Evolutionary conservation across 1,140 invertebrate species (phyloP), one percentile per base, ranked within the genome.

Genomic region (Neuroterus valhalla): DNA sequence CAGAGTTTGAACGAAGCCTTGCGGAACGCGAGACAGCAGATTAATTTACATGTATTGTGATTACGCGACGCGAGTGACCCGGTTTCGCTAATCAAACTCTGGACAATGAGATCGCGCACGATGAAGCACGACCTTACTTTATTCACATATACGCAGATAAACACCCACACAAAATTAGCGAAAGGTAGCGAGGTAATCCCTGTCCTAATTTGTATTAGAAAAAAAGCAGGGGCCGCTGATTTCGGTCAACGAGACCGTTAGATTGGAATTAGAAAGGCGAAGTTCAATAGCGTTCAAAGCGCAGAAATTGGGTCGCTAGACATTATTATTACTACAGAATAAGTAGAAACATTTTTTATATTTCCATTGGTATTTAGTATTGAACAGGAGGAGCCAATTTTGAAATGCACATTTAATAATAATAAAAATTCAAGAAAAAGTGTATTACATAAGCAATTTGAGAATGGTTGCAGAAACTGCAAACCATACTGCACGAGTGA

Each of bases 21-120:
- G 52, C 44, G 19, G 66, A 66, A 46, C 52, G 66, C 43, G 67
- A 70, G 75, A 52, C 52, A 75, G 78, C 79, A 82, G 81, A 84
- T 84, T 84, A 80, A 77, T 82, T 82, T 82, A 78, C 81, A 82
- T 78, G 75, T 76, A 73, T 74, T 80, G 84, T 75, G 78, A 85
- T 85, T 84, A 75, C 78, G 80, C 77, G 66, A 78, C 79, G 80
- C 78, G 71, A 84, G 76, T 85, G 84, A 85, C 84, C 84, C 74
- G 80, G 76, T 83, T 85, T 82, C 74, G 73, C 73, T 85, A 85
- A 85, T 84, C 82, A 82, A 62, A 62, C 76, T 66, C 79, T 75
- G 81, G 78, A 84, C 83, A 85, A 85, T 85, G 83, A 85, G 78
- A 83, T 85, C 79, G 80, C 73, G 77, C 78, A 79, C 73, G 73